Conservation (phyloP, 1,140 invertebrate genomes). For the Sweltsa coloradensis region DNA sequence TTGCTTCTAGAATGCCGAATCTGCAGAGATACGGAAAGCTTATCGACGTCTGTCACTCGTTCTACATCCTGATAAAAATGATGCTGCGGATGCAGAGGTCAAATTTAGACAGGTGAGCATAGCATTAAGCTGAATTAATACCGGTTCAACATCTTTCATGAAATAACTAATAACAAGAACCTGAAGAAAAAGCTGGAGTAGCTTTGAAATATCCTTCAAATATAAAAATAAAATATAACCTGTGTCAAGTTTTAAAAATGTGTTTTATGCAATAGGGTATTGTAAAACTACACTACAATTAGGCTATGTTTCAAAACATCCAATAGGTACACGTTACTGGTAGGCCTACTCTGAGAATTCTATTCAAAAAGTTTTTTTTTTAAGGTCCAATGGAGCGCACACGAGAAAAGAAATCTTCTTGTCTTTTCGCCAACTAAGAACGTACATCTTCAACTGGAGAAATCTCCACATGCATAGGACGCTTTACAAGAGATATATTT, state of each 20-base stretch:
- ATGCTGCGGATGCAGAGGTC: constrained; percentile 76
- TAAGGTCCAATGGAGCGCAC: no score
- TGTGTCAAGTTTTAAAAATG: background rate
- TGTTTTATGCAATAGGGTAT: background rate
- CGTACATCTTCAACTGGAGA: constrained; percentile 3
- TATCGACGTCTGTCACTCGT: constrained; percentile 80
- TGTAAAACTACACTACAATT: background rate
- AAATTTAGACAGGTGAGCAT: constrained; percentile 84
- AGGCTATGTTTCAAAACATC: no score
- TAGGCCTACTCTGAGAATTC: no score
- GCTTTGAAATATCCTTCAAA: background rate
- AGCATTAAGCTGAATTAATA: background rate
- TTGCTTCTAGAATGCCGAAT: constrained; percentile 58
- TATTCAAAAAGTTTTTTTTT: no score
- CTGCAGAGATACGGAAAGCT: constrained; percentile 72
- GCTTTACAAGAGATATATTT: constrained; percentile 3
- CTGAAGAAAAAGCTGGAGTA: background rate
- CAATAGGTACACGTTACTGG: no score
- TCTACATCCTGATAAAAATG: constrained; percentile 92
- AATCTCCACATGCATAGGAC: background rate
- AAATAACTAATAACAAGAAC: no score
- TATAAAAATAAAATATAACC: background rate
- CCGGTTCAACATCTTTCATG: no score
- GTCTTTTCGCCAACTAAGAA: no score
- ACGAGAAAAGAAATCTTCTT: no score